Conservation (phyloP, 2,888 invertebrate species). For the Eristalis intricaria region DNA sequence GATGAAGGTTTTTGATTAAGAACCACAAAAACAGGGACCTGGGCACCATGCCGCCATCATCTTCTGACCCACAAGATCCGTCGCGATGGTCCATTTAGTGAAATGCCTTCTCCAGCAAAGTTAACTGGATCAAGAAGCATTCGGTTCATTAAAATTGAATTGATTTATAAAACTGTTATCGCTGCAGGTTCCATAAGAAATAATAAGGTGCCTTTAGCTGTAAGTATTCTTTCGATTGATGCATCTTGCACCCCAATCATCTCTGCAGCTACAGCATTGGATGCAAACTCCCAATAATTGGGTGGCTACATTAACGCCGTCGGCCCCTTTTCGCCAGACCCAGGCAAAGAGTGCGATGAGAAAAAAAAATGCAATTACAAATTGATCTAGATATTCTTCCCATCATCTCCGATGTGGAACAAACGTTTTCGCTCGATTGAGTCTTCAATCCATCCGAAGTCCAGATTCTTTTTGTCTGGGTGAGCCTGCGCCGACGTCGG, state of each 20-base stretch:
- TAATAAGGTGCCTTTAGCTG: too few species aligned
- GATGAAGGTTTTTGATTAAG: too few species aligned
- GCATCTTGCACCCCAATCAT: constrained; percentile 18
- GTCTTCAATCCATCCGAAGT: constrained; percentile 34
- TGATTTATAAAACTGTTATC: too few species aligned
- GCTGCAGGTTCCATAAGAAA: too few species aligned
- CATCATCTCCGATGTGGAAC: constrained; percentile 44
- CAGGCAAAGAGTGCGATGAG: constrained; percentile 2
- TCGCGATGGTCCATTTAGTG: too few species aligned
- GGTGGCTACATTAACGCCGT: constrained; percentile 31
- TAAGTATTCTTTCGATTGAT: background rate
- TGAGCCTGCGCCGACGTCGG: background rate
- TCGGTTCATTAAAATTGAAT: too few species aligned
- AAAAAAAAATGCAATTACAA: constrained; percentile 61
- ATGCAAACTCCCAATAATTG: too few species aligned
- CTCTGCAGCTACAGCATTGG: constrained; percentile 4
- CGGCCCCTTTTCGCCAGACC: background rate
- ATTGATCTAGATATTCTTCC: constrained; percentile 54
- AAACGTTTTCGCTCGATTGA: constrained; percentile 63
- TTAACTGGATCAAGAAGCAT: too few species aligned
- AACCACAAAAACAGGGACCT: too few species aligned
- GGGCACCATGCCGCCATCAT: too few species aligned
- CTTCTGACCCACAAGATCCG: too few species aligned
- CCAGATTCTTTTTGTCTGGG: constrained; percentile 9
- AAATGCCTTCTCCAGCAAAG: too few species aligned